phyloP scores from a whole-genome alignment of 2,797 vertebrate genomes.

The Cephalopachus bancanus region DNA sequence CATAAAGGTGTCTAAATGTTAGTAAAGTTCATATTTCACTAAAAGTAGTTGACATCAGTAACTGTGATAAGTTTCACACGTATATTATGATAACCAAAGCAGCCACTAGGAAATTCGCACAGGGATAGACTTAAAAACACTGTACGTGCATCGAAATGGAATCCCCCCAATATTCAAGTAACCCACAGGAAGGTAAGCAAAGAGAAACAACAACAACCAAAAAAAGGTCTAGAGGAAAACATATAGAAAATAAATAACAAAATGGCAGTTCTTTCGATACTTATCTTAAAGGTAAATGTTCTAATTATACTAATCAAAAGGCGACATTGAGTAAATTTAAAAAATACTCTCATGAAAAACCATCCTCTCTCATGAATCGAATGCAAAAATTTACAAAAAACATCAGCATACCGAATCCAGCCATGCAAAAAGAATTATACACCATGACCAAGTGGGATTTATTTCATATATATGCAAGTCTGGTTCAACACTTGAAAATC shows the following conservation, averaged over 20 bases:
- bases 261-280: background rate
- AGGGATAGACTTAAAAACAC: background rate
- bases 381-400: background rate
- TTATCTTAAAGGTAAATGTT: background rate
- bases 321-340: background rate
- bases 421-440: background rate
- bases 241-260: background rate
- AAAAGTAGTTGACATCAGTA: background rate
- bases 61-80: background rate
- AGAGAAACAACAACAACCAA: background rate
- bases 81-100: background rate
- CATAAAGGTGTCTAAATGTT: background rate
- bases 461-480: background rate
- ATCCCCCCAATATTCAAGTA: background rate
- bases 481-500: background rate
- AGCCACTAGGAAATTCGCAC: background rate
- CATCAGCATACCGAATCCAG: background rate
- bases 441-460: background rate
- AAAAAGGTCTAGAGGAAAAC: background rate
- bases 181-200: background rate
- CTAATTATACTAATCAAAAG: background rate
- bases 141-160: background rate
- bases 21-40: background rate
- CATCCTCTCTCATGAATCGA: background rate
- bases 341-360: background rate